These are phyloP conservation scores for Agrochola litura DNA, from an alignment of 2,888 invertebrate species.

Conservation along the genomic window DNA sequence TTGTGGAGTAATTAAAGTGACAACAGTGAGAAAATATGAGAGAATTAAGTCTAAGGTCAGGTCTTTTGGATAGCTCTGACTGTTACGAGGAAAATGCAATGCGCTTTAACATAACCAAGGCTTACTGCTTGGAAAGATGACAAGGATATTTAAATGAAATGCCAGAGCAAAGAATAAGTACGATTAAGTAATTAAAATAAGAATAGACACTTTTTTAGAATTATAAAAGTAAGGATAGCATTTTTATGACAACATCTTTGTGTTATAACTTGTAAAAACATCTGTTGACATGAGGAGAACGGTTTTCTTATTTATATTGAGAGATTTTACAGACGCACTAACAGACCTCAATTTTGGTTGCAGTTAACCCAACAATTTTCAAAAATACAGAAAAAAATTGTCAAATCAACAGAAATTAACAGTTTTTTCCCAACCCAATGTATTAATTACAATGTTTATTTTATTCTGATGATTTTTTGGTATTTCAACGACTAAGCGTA, in stretches of 20 bases:
- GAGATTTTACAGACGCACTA: neutral
- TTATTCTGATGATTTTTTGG: neutral
- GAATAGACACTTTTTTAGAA: conserved; percentile 9
- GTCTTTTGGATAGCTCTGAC: conserved; percentile 26
- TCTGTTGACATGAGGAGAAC: neutral
- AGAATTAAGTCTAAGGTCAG: conserved; percentile 42
- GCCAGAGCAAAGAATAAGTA: conserved; percentile 5
- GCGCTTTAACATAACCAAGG: conserved; percentile 40
- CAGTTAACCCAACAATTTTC: neutral
- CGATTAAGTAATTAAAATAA: neutral
- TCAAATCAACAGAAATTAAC: no score
- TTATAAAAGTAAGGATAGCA: neutral
- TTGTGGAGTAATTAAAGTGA: conserved; percentile 54
- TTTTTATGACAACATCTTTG: neutral
- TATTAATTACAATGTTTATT: no score
- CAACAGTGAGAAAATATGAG: conserved; percentile 58
- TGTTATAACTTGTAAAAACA: neutral
- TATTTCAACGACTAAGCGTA: neutral
- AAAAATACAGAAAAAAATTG: no score
- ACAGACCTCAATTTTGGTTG: neutral
- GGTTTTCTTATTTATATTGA: neutral
- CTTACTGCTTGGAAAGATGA: conserved; percentile 37
- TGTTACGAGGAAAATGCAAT: conserved; percentile 35
- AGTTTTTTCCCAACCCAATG: no score
- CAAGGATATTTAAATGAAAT: conserved; percentile 41